A percentile compares a stretch with the other conserved stretches of the same genome.
phyloP scores from a whole-genome alignment of 1,140 invertebrate genomes.

The Oncopodura yosiiana region DNA sequence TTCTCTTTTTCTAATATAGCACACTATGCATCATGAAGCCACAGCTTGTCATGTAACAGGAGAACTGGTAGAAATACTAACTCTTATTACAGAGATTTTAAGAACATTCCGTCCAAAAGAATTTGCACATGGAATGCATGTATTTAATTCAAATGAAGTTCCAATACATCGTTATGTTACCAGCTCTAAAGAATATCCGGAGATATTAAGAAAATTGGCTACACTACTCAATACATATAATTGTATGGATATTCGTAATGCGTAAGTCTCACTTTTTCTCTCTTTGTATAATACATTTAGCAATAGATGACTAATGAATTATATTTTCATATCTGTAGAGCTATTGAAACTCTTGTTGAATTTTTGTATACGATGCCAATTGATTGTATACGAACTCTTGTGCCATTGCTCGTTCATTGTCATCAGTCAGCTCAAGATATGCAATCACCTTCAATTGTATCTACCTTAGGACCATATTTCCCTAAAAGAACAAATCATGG shows the following conservation, averaged over 20 bases:
- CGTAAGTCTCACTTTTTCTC: conserved; percentile 44
- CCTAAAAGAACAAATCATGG: conserved; percentile 39
- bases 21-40: conserved; percentile 88
- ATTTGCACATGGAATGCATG: conserved; percentile 20
- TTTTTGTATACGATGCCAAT: conserved; percentile 69
- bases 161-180: conserved; percentile 39
- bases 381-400: conserved; percentile 68
- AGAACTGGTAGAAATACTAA: conserved; percentile 70
- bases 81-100: conserved; percentile 48
- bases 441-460: conserved; percentile 38
- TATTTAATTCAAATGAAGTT: conserved; percentile 36
- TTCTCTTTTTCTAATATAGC: conserved; percentile 70
- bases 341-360: conserved; percentile 76
- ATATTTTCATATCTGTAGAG: too few relatives aligned
- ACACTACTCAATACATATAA: conserved; percentile 83
- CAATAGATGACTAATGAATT: not conserved
- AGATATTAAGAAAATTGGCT: conserved; percentile 69
- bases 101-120: conserved; percentile 31
- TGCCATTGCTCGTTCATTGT: conserved; percentile 71
- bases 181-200: conserved; percentile 64
- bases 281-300: conserved; percentile 3
- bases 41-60: conserved; percentile 75
- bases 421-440: conserved; percentile 66
- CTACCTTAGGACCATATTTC: conserved; percentile 31
- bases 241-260: conserved; percentile 68